Base-by-base conservation (phyloP, 2,113 vertebrate species). In the Miniopterus natalensis region DNA sequence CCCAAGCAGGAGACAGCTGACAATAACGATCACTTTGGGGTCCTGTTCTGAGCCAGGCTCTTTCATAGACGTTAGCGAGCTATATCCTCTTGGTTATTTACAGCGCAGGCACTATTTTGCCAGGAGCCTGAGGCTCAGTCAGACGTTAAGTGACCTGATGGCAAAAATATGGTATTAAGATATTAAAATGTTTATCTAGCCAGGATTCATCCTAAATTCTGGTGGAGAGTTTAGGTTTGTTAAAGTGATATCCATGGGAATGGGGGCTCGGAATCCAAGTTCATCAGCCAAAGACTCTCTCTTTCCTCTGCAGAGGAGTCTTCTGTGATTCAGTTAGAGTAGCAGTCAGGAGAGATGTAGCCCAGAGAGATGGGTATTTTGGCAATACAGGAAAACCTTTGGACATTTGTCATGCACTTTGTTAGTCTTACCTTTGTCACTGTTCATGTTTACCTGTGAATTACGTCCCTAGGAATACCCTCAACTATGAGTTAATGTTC, bases 321-420 rank as follows among this genome's bases (percentile, higher is more conserved):
- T 59, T n/a, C 29, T 77, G 36, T 15, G 14, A 63, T 45, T 40
- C 14, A 36, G 51, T 75, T 47, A 71, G 29, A 53, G 23, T 57
- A 49, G 15, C 36, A 53, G 40, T 31, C 2, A 11, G 29, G 17
- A 63, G 18, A 84, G 9, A 74, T 9, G 6, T 21, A 79, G 12
- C 49, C 81, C 29, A 80, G 42, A 23, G 31, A 86, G 18, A 78
- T 8, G 1, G 6, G 36, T 87, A 65, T 13, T 77, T 95, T 51
- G 47, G 23, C 51, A 87, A 92, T 8, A 51, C 65, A 88, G 65
- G 25, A 90, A 88, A 92, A 51, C 71, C 40, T 77, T 84, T 84
- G 23, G 11, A 57, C 5, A 11, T 84, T 84, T 40, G 7, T 71
- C 57, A 66, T n/a, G 15, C 4, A 66, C 49, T 74, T 83, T 59